Conservation (phyloP, 2,888 invertebrate genomes). For the Chrysolina americana region DNA sequence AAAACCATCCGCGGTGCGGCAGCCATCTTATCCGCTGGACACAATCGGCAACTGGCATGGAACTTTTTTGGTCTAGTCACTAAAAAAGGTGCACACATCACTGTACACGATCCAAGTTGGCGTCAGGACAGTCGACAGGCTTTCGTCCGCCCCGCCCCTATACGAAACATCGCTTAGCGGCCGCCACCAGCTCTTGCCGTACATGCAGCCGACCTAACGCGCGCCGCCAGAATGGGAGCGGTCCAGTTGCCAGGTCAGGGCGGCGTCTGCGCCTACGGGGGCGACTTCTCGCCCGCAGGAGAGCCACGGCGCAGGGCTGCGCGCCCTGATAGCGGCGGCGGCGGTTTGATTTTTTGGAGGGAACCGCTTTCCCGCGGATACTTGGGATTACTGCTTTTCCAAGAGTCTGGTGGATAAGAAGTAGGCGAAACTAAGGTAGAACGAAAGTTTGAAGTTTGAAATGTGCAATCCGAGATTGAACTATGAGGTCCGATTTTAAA, state of each 20-base stretch:
- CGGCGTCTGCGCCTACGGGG: constrained; percentile 57
- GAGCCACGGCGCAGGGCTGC: background rate
- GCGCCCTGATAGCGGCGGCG: background rate
- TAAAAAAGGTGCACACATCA: constrained; percentile 63
- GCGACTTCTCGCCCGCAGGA: constrained; percentile 15
- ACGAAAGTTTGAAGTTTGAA: background rate
- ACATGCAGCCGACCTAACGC: constrained; percentile 69
- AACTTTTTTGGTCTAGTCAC: constrained; percentile 51
- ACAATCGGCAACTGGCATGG: constrained; percentile 46
- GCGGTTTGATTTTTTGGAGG: constrained; percentile 10
- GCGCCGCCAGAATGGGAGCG: constrained; percentile 75
- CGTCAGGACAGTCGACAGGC: constrained; percentile 67
- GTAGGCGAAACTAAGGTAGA: background rate
- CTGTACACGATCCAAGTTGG: constrained; percentile 58
- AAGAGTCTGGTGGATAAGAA: background rate
- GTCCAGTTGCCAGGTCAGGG: constrained; percentile 68
- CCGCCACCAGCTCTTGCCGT: constrained; percentile 67
- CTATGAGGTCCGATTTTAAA: too few species aligned
- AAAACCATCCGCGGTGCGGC: constrained; percentile 62
- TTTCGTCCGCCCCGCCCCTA: constrained; percentile 69
- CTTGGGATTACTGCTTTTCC: background rate
- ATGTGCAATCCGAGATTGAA: too few species aligned
- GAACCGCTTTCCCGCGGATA: constrained; percentile 6
- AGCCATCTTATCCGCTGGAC: constrained; percentile 65
- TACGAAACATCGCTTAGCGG: constrained; percentile 68